Percentiles rank a stretch among this genome's conserved stretches.
phyloP scores from a whole-genome alignment of 2,797 vertebrate genomes.

The Epinephelus malabaricus region DNA sequence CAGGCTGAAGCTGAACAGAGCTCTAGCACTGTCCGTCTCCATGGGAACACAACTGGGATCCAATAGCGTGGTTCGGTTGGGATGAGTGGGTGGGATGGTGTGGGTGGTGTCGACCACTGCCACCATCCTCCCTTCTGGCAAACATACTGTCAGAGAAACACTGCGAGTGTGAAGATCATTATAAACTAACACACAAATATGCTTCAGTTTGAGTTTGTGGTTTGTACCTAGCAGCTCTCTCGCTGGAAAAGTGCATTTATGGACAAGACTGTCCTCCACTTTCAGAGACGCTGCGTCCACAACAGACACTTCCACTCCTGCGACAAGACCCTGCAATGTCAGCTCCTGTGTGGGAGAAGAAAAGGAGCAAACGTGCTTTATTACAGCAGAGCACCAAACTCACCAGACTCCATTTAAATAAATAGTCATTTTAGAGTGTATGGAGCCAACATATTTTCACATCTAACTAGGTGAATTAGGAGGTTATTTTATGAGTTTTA shows the following conservation, averaged over 20 bases:
- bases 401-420: too few species aligned
- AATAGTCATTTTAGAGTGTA: too few species aligned
- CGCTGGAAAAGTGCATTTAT: slow-evolving; percentile 80
- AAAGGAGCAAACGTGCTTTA: not conserved
- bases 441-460: too few species aligned
- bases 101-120: slow-evolving; percentile 81
- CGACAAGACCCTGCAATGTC: slow-evolving; percentile 66
- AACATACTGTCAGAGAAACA: slow-evolving; percentile 71
- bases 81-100: slow-evolving; percentile 78
- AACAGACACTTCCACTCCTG: slow-evolving; percentile 77
- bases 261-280: slow-evolving; percentile 70
- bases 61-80: slow-evolving; percentile 81
- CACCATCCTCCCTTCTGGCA: slow-evolving; percentile 81
- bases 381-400: too few species aligned
- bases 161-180: not conserved
- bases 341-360: slow-evolving; percentile 63
- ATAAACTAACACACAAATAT: not conserved
- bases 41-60: slow-evolving; percentile 81
- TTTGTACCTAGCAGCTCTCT: slow-evolving; percentile 78
- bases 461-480: too few species aligned
- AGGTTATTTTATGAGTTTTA: too few species aligned
- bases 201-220: not conserved
- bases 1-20: slow-evolving; percentile 84
- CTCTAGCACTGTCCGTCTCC: slow-evolving; percentile 76
- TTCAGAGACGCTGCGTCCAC: slow-evolving; percentile 77